Evolutionary conservation across 2,888 invertebrate genomes (phyloP), one percentile per base, ranked within the genome.

Genomic region (Erebia palarica): DNA sequence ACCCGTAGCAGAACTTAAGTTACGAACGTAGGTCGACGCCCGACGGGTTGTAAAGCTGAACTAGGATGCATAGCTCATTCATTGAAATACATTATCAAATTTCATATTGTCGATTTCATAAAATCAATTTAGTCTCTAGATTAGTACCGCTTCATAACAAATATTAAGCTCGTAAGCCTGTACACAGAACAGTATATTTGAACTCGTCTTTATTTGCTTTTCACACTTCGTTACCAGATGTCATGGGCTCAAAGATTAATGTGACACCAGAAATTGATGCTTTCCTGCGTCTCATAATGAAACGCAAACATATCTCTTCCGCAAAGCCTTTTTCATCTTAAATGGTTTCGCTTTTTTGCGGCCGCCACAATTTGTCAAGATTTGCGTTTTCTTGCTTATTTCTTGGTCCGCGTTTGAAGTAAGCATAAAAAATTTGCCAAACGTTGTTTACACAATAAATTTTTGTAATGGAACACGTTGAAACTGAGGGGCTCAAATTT

Each of bases 301-400:
- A 68, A 70, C 60, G 65, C 60, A 68, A 65, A 73, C 55, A 65
- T 70, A 60, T 60, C 65, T 65, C 65, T 70, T 64, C 65, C 60
- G 70, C 58, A 60, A 67, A 55, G 69, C 73, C 67, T 73, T 59
- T 67, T 67, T 67, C 65, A 60, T 68, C 65, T 60, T 21, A 60
- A 70, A 65, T 68, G 65, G 64, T 69, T 65, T 57, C 57, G 60
- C 36, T 71, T 69, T 65, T 68, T 70, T 67, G 67, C 47, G 59
- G 64, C 49, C 27, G 47, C 59, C 36, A 70, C 66, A 68, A 73
- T 73, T 73, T 67, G 67, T 70, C 72, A 73, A 63, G 58, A 68
- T 70, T 64, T 73, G 55, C 59, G 44, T 70, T 47, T 67, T 67
- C 60, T 65, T 73, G 47, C 47, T 68, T 61, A 68, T 68, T 55